Percentiles rank a stretch among this genome's conserved stretches.
Conservation (phyloP, 1,140 invertebrate species). For the Drosophila funebris region DNA sequence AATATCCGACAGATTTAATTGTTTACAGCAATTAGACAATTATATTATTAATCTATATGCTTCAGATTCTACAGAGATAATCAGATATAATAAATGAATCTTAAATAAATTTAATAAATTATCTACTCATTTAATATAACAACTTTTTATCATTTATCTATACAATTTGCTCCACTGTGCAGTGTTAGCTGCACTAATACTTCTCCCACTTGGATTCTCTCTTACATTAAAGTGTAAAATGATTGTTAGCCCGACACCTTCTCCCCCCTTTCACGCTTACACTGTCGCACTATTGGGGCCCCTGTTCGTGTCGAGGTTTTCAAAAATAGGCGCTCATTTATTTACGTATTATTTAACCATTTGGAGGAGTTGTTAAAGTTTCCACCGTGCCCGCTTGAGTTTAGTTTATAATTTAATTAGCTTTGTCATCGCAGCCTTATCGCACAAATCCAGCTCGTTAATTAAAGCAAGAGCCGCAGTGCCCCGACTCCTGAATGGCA, state of each 20-base stretch:
- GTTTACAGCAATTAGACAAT: no score
- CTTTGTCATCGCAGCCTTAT: slow-evolving; percentile 55
- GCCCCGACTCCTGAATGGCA: background rate
- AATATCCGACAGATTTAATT: background rate
- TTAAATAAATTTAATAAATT: no score
- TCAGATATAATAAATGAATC: no score
- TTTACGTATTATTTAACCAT: slow-evolving; percentile 70
- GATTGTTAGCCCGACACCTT: slow-evolving; percentile 48
- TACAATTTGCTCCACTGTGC: slow-evolving; percentile 40
- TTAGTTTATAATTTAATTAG: slow-evolving; percentile 78
- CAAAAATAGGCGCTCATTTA: slow-evolving; percentile 55
- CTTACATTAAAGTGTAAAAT: slow-evolving; percentile 55
- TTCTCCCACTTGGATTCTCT: slow-evolving; percentile 13
- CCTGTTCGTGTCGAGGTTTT: slow-evolving; percentile 15
- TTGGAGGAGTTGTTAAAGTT: background rate
- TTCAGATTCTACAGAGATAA: no score
- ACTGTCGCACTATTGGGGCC: background rate
- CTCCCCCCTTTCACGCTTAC: background rate
- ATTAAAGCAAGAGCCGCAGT: slow-evolving; percentile 38
- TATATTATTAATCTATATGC: no score
- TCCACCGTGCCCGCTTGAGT: background rate
- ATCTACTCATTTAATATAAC: no score
- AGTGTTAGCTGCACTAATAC: slow-evolving; percentile 37
- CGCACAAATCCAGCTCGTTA: slow-evolving; percentile 47
- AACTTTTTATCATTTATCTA: background rate